Base-by-base conservation (phyloP, 2,113 vertebrate species). In the Oreochromis niloticus region DNA sequence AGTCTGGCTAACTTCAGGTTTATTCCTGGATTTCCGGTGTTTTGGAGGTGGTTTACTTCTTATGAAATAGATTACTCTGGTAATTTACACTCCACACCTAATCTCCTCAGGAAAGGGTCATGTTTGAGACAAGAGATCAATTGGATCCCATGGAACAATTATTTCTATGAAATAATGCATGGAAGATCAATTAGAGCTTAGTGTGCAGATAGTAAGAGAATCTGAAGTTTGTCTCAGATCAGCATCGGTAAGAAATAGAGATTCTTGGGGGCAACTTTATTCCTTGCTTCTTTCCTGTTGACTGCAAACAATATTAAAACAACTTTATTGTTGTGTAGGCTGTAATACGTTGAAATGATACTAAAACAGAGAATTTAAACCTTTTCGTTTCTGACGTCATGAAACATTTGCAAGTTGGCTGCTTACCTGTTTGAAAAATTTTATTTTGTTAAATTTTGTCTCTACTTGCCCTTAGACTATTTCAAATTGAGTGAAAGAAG, bases 351-450 rank as follows among this genome's bases (percentile, higher is more conserved):
- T 48, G 41, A 48, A 17, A 30, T 30, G 22, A 30, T 19, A 17
- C 41, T 48, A 48, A 75, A 75, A 75, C 66, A 43, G 7, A 5
- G 11, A 41, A 71, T 71, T 14, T 16, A 43, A 71, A 43, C 2
- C 24, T 11, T 48, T 46, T 48, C 0, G 4, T 75, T 48, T 17
- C 6, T 27, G n/a, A 30, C 2, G 1, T 71, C 39, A 19, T 48
- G 41, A 48, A 75, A 48, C 41, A 73, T 73, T 73, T 46, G 39
- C 13, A 73, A 73, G 1, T 73, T 4, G 22, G 41, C 41, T 73
- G 6, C 68, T 46, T 73, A 27, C 6, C 14, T 30, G 14, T 73
- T 73, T 46, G 13, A 27, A 73, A 46, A 16, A 5, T 71, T 43
- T 16, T 71, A 39, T 71, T 71, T 71, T 71, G n/a, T 9, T 16